Conservation (phyloP, 1,140 invertebrate species). For the Lucilia cuprina region DNA sequence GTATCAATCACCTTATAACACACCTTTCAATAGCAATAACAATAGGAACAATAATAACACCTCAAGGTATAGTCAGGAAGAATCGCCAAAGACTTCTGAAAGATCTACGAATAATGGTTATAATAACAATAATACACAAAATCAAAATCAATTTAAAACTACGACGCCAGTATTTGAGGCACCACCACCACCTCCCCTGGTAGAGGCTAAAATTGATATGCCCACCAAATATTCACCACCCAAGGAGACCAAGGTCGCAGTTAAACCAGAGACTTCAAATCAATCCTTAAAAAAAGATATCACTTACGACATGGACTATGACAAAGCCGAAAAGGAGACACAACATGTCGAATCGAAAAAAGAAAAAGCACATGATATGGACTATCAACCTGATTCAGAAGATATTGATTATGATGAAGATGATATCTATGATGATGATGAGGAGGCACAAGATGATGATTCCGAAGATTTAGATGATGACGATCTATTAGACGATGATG, state of each 20-base stretch:
- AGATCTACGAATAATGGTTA: too few relatives aligned
- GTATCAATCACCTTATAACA: constrained; percentile 12
- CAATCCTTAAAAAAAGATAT: constrained; percentile 21
- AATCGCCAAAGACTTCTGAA: not conserved
- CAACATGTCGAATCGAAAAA: not conserved
- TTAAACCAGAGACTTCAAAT: not conserved
- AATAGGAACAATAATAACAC: not conserved
- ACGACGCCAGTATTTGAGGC: not conserved
- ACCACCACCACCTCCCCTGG: not conserved
- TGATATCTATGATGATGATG: constrained; percentile 36
- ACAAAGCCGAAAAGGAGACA: not conserved
- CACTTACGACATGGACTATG: constrained; percentile 35
- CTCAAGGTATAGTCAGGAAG: not conserved
- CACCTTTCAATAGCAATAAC: not conserved
- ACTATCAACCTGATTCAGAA: constrained; percentile 44
- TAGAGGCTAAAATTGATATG: not conserved
- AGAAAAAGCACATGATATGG: constrained; percentile 20
- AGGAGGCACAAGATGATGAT: constrained; percentile 32
- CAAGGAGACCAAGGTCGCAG: not conserved
- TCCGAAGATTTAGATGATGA: constrained; percentile 36
- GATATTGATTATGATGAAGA: constrained; percentile 46
- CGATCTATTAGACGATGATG: constrained; percentile 48
- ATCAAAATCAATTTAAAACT: not conserved
- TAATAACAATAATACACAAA: not conserved
- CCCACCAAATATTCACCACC: not conserved